Conservation (phyloP, 2,888 invertebrate species). For the Cyclophora punctaria region DNA sequence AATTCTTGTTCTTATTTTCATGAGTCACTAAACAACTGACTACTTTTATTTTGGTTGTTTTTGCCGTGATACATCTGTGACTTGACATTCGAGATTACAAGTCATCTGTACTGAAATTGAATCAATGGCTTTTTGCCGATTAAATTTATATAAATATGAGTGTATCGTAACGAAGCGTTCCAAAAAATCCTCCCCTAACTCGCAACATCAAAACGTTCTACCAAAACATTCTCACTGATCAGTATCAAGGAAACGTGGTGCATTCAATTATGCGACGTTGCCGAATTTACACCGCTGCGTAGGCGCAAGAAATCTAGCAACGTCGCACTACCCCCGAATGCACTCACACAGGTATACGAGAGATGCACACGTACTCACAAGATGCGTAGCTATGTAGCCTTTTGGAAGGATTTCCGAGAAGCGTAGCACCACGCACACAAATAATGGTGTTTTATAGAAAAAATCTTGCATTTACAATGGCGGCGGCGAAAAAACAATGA, state of each 20-base stretch:
- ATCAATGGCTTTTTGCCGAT: too few species aligned
- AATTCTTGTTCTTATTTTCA: too few species aligned
- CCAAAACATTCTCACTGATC: neutral
- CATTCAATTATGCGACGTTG: conserved; percentile 59
- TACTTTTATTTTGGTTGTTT: too few species aligned
- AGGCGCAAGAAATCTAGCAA: conserved; percentile 59
- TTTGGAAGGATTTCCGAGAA: conserved; percentile 43
- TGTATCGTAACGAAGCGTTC: too few species aligned
- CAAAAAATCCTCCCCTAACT: neutral
- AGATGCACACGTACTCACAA: conserved; percentile 41
- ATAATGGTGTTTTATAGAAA: conserved; percentile 29
- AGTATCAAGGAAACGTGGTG: conserved; percentile 21
- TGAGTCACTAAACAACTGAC: too few species aligned
- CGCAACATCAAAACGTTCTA: neutral
- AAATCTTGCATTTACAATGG: conserved; percentile 39
- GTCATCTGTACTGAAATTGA: too few species aligned
- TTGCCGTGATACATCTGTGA: too few species aligned
- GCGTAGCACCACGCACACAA: conserved; percentile 30
- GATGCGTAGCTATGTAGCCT: conserved; percentile 7
- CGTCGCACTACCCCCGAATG: conserved; percentile 49
- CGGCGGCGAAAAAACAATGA: conserved; percentile 33
- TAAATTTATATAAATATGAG: too few species aligned
- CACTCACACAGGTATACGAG: conserved; percentile 30
- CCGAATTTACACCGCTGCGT: conserved; percentile 55
- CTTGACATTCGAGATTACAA: too few species aligned